Evolutionary conservation across 2,888 invertebrate genomes (phyloP), one percentile per base, ranked within the genome.

Genomic region (Spodoptera littoralis): DNA sequence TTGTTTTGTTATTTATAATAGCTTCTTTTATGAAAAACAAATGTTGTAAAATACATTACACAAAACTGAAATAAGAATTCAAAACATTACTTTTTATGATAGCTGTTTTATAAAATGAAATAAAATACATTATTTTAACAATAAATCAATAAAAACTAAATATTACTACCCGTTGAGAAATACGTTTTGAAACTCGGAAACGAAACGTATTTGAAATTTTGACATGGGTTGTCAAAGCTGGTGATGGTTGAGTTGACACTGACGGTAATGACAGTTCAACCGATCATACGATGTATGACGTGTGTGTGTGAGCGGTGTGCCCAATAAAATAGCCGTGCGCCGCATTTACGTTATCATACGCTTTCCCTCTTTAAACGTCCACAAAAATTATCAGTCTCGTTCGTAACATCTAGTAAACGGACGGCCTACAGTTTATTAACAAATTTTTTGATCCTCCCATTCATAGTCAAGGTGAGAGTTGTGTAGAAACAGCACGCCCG

Each of bases 401-500:
- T 69, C 58, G 72, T 70, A 77, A 70, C 77, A 76, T 71, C 68
- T 73, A 72, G 80, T 76, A 73, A 70, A 66, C 70, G 61, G 65
- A 68, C 77, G 77, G 64, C 54, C 55, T 64, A 57, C 60, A 50
- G 45, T 57, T 64, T 57, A 61, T 36, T 41, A 55, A 61, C 67
- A 59, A 62, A 68, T 74, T 76, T 46, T 55, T 70, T 55, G 24
- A 65, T 68, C 66, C 53, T 70, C 64, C 70, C 69, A 77, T 81
- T 84, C 73, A 83, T 70, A 77, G 56, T 73, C 77, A 88, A 89
- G 90, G 89, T 89, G 84, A 88, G 85, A 78, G 73, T 79, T 77
- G 55, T 50, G 27, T 45, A 54, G 73, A 73, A 77, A 69, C 68
- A 68, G 50, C 66, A 66, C 73, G 67, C 72, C 72, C 66, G 49